Conservation (phyloP, 2,113 vertebrate species). For the Carassius auratus region DNA sequence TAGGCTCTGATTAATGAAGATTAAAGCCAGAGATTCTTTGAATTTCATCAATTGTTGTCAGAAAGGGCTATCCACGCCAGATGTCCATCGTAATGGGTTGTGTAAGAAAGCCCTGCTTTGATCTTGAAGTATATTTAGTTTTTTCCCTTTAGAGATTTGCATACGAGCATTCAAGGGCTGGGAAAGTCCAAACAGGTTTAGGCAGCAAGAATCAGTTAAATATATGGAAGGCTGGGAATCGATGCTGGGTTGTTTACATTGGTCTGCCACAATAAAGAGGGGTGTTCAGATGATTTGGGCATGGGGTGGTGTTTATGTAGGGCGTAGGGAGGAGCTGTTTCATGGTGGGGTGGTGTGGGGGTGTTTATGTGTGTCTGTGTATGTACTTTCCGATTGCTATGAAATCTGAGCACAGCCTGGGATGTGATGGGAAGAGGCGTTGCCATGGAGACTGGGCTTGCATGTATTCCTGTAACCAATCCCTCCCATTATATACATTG, state of each 20-base stretch:
- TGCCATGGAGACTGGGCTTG: conserved; percentile 61
- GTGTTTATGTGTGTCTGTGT: conserved; percentile 25
- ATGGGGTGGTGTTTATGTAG: background rate
- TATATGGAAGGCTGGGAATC: conserved; percentile 11
- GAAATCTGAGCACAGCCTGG: conserved; percentile 54
- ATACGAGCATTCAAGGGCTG: background rate
- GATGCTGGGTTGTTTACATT: conserved; percentile 53
- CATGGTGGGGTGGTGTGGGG: conserved; percentile 30
- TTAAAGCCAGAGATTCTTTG: background rate
- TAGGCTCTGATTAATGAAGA: background rate
- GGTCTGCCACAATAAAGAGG: conserved; percentile 38
- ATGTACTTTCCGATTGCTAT: conserved; percentile 32
- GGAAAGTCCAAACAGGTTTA: conserved; percentile 2
- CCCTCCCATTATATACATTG: conserved; percentile 44
- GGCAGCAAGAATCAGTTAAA: background rate
- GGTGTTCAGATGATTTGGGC: conserved; percentile 29
- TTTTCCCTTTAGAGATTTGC: background rate
- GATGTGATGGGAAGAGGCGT: conserved; percentile 53
- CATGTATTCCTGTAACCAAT: conserved; percentile 57
- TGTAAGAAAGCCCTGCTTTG: background rate
- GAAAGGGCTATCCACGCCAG: background rate
- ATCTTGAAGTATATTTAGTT: background rate
- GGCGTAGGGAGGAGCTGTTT: conserved; percentile 2
- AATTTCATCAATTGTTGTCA: background rate
- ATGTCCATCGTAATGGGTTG: background rate